Conservation (phyloP, 2,888 invertebrate species). For the Camptogramma bilineatum region DNA sequence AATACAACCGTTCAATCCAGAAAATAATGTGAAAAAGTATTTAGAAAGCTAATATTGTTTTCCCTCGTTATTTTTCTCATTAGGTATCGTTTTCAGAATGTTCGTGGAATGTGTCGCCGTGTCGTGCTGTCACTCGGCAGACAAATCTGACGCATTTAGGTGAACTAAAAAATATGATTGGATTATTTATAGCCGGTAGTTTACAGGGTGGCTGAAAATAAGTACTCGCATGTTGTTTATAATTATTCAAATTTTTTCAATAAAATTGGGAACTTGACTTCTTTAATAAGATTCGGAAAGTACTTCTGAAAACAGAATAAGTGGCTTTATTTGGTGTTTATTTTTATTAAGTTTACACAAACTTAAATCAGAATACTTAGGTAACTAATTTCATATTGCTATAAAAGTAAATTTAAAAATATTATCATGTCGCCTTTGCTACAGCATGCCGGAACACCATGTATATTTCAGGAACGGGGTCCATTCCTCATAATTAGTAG, state of each 20-base stretch:
- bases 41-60: background rate
- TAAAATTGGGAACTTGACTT: too few relatives aligned
- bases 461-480: constrained; percentile 32
- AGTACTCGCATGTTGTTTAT: background rate
- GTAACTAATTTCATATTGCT: too few relatives aligned
- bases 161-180: constrained; percentile 61
- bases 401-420: too few relatives aligned
- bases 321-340: too few relatives aligned
- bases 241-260: background rate
- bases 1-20: background rate
- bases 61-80: constrained; percentile 28
- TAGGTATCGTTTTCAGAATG: constrained; percentile 43
- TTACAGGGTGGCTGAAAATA: constrained; percentile 7
- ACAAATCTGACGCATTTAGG: constrained; percentile 61
- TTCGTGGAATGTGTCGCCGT: constrained; percentile 37
- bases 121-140: constrained; percentile 47
- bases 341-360: too few relatives aligned
- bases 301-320: too few relatives aligned
- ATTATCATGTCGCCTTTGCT: too few relatives aligned
- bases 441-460: constrained; percentile 6
- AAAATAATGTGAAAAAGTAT: background rate
- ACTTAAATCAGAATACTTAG: too few relatives aligned
- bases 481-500: constrained; percentile 53
- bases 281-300: too few relatives aligned
- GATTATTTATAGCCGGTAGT: constrained; percentile 50